A percentile compares a stretch with the other conserved stretches of the same genome.
Evolutionary conservation across 2,113 vertebrate genomes (phyloP).

Genomic region (Ailuropoda melanoleuca): DNA sequence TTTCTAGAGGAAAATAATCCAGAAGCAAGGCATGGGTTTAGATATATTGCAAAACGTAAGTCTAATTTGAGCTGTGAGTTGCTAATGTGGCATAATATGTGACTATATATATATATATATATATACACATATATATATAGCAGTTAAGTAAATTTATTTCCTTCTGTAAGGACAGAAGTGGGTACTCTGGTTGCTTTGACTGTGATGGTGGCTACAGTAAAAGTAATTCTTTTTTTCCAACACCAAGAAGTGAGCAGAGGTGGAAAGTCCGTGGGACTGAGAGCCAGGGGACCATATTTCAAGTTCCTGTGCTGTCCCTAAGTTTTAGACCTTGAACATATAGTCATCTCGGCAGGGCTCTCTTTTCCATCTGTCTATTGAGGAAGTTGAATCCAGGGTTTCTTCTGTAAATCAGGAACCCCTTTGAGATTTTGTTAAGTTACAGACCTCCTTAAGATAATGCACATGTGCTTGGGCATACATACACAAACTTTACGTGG

Average conservation of each 20-base stretch:
- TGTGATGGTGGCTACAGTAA: neutral
- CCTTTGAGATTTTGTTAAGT: neutral
- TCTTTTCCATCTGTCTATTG: neutral
- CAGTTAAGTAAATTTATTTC: neutral
- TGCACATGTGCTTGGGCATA: fast-evolving
- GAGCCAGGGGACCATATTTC: neutral
- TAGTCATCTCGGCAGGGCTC: neutral
- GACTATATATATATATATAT: neutral
- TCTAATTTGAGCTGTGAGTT: neutral
- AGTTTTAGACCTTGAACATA: neutral
- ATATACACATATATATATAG: neutral
- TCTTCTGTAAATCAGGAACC: neutral
- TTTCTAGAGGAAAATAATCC: neutral
- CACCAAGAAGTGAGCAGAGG: neutral
- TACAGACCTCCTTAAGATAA: neutral
- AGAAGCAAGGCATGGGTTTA: neutral
- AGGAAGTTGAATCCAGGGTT: neutral
- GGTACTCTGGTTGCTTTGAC: neutral
- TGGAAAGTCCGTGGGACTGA: neutral
- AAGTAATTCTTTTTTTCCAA: neutral
- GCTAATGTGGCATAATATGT: neutral
- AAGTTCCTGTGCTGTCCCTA: neutral
- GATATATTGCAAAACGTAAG: neutral
- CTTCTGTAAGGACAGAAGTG: neutral
- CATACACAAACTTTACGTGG: neutral